Base-by-base conservation (phyloP, 2,797 vertebrate species). In the Sebastolobus alascanus region DNA sequence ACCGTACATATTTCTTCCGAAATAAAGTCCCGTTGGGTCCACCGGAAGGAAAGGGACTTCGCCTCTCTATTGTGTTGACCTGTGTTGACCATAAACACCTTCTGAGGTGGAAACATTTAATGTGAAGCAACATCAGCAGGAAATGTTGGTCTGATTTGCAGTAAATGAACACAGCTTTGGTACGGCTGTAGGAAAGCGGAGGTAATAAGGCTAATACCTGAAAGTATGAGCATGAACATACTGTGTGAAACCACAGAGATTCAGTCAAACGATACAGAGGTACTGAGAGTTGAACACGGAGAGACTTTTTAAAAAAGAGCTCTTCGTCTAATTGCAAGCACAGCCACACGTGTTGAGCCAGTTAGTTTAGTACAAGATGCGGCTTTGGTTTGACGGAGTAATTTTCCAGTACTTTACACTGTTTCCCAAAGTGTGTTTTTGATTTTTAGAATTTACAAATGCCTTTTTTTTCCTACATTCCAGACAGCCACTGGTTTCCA, bases 171-270 rank as follows among this genome's bases (percentile, higher is more conserved):
- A 40, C 13, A 40, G 37, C 8, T 43, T 63, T 38, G n/a, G 22
- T 5, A n/a, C 0, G 18, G 3, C 18, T 61, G 60, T 22, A 8
- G 11, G n/a, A 63, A 38, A 63, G 60, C 11, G 0, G 11, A 37
- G 33, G 60, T 60, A 60, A 60, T 56, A 56, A 52, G 20, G 43
- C 1, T 27, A 2, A 29, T 27, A 56, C 8, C 6, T 46, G 0
- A 46, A 46, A 0, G 18, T 46, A 46, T 46, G 43, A 46, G 43
- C 43, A 46, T 46, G 43, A 46, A 46, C 43, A 18, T 2, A 46
- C 40, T 0, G 14, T 43, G 25, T 29, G 25, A 14, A 58, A 58
- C 8, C 6, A 25, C 55, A 56, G 25, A 35, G 31, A 61, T 61
- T 64, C 12, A 3, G 4, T 38, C 61, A 25, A 7, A 64, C 8